Evolutionary conservation across 2,797 vertebrate genomes (phyloP).

Genomic region (Furcifer pardalis): DNA sequence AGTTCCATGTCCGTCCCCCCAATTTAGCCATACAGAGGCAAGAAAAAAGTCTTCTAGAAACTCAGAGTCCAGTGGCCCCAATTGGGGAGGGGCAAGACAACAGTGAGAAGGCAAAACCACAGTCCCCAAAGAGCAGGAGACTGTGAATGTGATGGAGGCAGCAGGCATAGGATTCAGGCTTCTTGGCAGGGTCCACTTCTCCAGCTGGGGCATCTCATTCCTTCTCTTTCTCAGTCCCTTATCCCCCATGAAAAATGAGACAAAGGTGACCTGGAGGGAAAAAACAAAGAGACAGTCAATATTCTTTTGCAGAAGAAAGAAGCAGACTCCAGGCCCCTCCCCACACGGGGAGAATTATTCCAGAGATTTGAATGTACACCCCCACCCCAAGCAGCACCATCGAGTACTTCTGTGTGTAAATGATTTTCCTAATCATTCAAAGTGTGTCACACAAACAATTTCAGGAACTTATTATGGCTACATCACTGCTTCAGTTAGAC

Average conservation of each 20-base stretch:
- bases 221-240: background rate
- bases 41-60: slow-evolving; percentile 30
- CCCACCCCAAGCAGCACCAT: no score
- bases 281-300: background rate
- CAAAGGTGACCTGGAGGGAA: slow-evolving; percentile 7
- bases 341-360: background rate
- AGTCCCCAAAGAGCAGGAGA: background rate
- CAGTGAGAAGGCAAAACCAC: background rate
- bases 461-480: background rate
- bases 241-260: background rate
- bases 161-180: background rate
- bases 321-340: background rate
- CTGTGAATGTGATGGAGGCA: background rate
- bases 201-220: background rate
- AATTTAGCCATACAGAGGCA: slow-evolving; percentile 23
- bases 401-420: background rate
- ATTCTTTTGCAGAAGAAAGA: background rate
- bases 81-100: no score
- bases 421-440: background rate
- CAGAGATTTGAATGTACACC: background rate
- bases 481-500: background rate
- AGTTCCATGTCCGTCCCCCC: background rate
- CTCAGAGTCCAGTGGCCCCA: background rate
- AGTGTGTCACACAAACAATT: background rate
- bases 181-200: background rate